These are phyloP conservation scores for Meteorus colon DNA, from an alignment of 2,888 invertebrate species.

Conservation along the genomic window DNA sequence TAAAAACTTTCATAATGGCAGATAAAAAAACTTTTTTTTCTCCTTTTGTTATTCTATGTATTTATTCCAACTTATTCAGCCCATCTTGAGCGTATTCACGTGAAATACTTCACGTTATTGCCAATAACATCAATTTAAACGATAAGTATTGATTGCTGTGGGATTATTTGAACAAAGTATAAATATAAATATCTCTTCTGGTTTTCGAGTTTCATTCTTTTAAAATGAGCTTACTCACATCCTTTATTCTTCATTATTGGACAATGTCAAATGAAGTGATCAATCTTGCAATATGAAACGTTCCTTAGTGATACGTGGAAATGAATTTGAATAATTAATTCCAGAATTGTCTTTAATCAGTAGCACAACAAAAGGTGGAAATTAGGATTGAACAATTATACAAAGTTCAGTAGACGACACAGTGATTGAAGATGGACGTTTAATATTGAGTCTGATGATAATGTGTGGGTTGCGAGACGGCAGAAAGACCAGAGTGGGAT, in stretches of 20 bases:
- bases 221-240: too few relatives aligned
- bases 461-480: slow-evolving; percentile 8
- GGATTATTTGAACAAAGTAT: background rate
- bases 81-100: background rate
- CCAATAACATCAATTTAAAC: background rate
- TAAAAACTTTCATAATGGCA: slow-evolving; percentile 13
- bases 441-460: slow-evolving; percentile 22
- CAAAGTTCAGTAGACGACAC: background rate
- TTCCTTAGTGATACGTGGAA: too few relatives aligned
- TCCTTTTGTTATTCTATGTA: background rate
- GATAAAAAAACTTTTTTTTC: slow-evolving; percentile 13
- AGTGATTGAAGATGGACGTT: slow-evolving; percentile 1
- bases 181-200: background rate
- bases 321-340: too few relatives aligned
- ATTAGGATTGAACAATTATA: background rate
- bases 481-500: slow-evolving; percentile 11
- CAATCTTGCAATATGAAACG: too few relatives aligned
- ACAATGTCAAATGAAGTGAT: too few relatives aligned
- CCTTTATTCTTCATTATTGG: too few relatives aligned
- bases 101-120: background rate
- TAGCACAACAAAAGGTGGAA: too few relatives aligned
- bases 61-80: slow-evolving; percentile 7
- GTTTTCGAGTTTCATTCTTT: background rate
- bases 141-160: background rate
- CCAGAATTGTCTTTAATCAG: too few relatives aligned